Percentiles rank a stretch among this genome's conserved stretches.
phyloP scores from a whole-genome alignment of 2,113 vertebrate genomes.

The Melanotaenia duboulayi region DNA sequence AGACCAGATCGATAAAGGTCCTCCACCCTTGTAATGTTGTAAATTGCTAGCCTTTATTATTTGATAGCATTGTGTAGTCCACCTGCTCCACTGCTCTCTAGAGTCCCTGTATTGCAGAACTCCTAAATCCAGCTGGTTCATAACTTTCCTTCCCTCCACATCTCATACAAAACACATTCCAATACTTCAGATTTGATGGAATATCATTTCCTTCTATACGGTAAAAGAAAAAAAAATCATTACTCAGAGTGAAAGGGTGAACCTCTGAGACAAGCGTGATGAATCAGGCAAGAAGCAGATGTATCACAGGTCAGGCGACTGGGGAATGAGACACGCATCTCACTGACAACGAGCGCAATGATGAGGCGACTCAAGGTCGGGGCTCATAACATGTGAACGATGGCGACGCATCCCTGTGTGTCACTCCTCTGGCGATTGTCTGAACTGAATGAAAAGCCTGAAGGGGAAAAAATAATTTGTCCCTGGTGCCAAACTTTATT shows the following conservation, averaged over 20 bases:
- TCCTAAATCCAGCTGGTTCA: constrained; percentile 19
- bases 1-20: constrained; percentile 37
- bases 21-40: constrained; percentile 26
- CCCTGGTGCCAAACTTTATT: background rate
- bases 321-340: constrained; percentile 8
- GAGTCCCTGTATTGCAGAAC: constrained; percentile 6
- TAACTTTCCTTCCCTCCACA: constrained; percentile 20
- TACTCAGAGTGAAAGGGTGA: constrained; percentile 10
- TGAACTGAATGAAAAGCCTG: background rate
- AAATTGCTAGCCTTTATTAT: constrained; percentile 53
- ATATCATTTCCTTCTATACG: constrained; percentile 39
- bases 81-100: constrained; percentile 40
- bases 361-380: constrained; percentile 28
- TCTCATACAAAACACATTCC: constrained; percentile 52
- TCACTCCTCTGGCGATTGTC: background rate
- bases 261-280: constrained; percentile 43
- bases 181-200: constrained; percentile 23
- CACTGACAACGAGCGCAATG: constrained; percentile 13
- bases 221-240: constrained; percentile 41
- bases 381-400: constrained; percentile 7
- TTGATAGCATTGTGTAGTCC: constrained; percentile 24
- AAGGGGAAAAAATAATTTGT: constrained; percentile 1
- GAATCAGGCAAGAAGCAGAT: constrained; percentile 47
- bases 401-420: background rate
- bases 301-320: constrained; percentile 13